phyloP scores from a whole-genome alignment of 2,888 invertebrate genomes.

The Calameuta filiformis region DNA sequence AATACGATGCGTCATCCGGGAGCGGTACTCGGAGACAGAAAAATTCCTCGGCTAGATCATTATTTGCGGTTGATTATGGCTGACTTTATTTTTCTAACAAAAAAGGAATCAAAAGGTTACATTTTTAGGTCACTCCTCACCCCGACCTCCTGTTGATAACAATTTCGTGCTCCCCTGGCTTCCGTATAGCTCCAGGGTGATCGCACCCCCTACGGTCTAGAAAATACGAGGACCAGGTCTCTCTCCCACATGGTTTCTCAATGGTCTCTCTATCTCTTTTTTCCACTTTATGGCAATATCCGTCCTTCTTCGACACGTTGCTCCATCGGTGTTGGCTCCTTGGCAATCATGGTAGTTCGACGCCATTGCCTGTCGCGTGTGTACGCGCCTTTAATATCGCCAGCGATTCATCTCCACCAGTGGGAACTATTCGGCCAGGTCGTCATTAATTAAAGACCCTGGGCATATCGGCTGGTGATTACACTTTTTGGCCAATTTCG shows the following conservation, averaged over 20 bases:
- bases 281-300: conserved; percentile 8
- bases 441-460: neutral
- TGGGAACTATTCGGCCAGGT: neutral
- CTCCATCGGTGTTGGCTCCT: neutral
- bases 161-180: neutral
- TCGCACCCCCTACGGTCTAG: neutral
- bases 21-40: neutral
- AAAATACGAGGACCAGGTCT: neutral
- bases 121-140: neutral
- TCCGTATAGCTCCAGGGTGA: neutral
- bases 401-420: conserved; percentile 10
- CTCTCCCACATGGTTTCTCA: conserved; percentile 11
- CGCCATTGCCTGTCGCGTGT: conserved; percentile 9
- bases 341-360: conserved; percentile 12
- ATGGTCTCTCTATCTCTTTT: conserved; percentile 5
- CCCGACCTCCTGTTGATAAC: neutral
- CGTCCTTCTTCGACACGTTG: neutral
- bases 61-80: neutral
- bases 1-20: neutral
- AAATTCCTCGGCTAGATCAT: neutral
- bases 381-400: conserved; percentile 7
- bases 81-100: neutral
- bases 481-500: too few relatives aligned
- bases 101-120: neutral
- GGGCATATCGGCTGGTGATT: too few relatives aligned